These are phyloP conservation scores for Cantharis nigra DNA, from an alignment of 2,888 invertebrate species.

Conservation along the genomic window DNA sequence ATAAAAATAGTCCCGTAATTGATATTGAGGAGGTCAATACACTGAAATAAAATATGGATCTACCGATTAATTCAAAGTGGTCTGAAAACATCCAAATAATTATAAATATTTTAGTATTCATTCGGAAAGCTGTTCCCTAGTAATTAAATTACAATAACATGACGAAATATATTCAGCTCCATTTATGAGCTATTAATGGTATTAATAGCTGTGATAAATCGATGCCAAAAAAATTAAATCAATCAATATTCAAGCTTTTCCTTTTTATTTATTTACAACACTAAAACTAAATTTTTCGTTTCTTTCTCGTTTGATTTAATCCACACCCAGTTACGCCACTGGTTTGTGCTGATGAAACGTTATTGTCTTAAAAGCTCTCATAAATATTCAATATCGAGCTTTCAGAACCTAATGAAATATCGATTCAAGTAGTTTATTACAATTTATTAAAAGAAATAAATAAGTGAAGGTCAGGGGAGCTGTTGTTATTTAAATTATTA, in stretches of 20 bases:
- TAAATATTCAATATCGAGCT: neutral
- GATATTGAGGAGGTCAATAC: neutral
- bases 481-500: neutral
- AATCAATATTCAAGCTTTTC: too few species aligned
- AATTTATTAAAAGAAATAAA: neutral
- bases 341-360: neutral
- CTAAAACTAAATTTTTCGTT: too few species aligned
- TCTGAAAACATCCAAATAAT: neutral
- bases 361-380: neutral
- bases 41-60: neutral
- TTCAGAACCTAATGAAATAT: neutral
- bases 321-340: neutral
- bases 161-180: neutral
- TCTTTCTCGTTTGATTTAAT: too few species aligned
- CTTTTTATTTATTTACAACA: too few species aligned
- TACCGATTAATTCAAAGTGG: neutral
- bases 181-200: neutral
- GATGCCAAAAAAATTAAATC: neutral
- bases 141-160: neutral
- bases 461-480: neutral
- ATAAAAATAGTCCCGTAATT: neutral
- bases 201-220: neutral
- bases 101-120: neutral
- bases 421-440: neutral
- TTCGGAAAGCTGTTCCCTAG: neutral